Evolutionary conservation across 2,797 vertebrate genomes (phyloP).

Genomic region (Liasis olivaceus): DNA sequence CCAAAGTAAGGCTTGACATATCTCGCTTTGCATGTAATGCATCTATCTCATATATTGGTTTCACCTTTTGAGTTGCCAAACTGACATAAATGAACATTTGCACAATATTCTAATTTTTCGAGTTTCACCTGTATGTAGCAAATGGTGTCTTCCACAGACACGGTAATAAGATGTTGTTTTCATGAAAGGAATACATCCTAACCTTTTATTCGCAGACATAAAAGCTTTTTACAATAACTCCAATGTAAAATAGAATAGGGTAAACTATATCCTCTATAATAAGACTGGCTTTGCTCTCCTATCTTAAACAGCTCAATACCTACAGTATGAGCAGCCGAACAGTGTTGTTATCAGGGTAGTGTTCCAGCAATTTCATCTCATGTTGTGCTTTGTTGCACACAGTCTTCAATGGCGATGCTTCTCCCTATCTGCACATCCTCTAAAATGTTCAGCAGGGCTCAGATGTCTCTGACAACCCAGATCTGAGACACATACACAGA

Average conservation of each 20-base stretch:
- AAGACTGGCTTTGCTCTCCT: background rate
- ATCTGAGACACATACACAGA: too few relatives aligned
- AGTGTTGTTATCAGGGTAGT: background rate
- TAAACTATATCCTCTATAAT: constrained; percentile 37
- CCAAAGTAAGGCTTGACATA: too few relatives aligned
- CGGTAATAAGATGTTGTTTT: constrained; percentile 56
- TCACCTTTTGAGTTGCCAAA: too few relatives aligned
- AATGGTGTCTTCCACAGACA: constrained; percentile 69
- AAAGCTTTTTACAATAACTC: constrained; percentile 54
- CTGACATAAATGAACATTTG: too few relatives aligned
- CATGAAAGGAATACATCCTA: constrained; percentile 57
- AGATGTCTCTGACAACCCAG: too few relatives aligned
- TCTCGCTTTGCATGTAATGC: too few relatives aligned
- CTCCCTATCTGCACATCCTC: background rate
- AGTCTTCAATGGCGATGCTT: background rate
- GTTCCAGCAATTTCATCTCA: background rate
- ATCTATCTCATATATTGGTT: too few relatives aligned
- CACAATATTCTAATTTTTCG: too few relatives aligned
- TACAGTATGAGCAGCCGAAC: background rate
- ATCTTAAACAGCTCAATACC: background rate
- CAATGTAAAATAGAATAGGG: constrained; percentile 63
- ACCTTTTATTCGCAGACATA: constrained; percentile 65
- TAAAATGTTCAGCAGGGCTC: too few relatives aligned
- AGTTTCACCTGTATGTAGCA: too few relatives aligned
- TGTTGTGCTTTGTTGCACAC: background rate